Evolutionary conservation across 2,797 vertebrate species (phyloP).

Genomic region (Potorous gilbertii): DNA sequence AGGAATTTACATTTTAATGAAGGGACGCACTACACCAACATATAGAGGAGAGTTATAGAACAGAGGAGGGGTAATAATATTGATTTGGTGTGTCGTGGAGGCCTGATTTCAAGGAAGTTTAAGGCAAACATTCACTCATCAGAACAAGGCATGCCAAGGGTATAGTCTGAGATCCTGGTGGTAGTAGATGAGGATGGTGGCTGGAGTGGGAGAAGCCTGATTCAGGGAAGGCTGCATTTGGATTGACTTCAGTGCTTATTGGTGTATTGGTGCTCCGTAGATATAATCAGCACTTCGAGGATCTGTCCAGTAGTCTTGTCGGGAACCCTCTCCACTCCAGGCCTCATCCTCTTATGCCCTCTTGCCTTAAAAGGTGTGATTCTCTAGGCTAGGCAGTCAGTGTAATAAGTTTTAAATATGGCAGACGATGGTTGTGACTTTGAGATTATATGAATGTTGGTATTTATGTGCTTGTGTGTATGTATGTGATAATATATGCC

Average conservation of each 20-base stretch:
- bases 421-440: not conserved
- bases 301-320: not conserved
- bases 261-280: not conserved
- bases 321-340: not conserved
- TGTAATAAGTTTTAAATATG: not conserved
- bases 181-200: not conserved
- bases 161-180: not conserved
- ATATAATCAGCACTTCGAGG: not conserved
- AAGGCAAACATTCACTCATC: not conserved
- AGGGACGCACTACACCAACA: not conserved
- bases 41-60: not conserved
- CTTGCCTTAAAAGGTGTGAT: not conserved
- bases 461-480: not conserved
- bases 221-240: not conserved
- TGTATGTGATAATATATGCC: not conserved
- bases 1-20: not conserved
- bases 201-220: not conserved
- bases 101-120: not conserved
- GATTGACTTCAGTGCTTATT: not conserved
- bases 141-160: not conserved
- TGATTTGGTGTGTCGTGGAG: not conserved
- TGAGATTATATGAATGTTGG: not conserved
- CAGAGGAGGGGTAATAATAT: not conserved
- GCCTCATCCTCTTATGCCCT: not conserved
- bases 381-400: not conserved